Conservation (phyloP, 2,888 invertebrate genomes). For the Oxycera nigricornis region DNA sequence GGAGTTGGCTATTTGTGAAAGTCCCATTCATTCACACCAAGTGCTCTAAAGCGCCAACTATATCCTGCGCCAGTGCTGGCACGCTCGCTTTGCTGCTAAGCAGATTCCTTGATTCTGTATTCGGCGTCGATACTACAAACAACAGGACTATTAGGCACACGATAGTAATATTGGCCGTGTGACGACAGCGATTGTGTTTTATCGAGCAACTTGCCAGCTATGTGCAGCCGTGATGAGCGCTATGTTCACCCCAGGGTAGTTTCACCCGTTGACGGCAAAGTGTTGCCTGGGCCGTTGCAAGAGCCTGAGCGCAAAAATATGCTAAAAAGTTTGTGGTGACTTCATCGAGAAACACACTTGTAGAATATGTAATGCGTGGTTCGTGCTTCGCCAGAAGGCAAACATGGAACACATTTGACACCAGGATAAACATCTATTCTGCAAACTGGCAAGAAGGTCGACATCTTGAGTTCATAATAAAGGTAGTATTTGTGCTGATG, state of each 20-base stretch:
- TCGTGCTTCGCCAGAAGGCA: too few species aligned
- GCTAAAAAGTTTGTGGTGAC: neutral
- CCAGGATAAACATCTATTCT: too few species aligned
- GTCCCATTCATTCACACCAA: constrained; percentile 43
- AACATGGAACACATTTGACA: too few species aligned
- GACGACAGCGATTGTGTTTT: constrained; percentile 36
- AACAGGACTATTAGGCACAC: constrained; percentile 7
- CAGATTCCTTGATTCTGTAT: constrained; percentile 6
- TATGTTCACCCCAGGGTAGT: neutral
- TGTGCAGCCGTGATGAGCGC: constrained; percentile 4
- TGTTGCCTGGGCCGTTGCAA: neutral
- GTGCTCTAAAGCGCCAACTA: neutral
- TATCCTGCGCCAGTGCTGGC: neutral
- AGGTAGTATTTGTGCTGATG: too few species aligned
- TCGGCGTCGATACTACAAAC: constrained; percentile 14
- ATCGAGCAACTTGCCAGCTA: constrained; percentile 17
- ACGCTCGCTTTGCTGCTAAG: neutral
- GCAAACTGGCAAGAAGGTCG: too few species aligned
- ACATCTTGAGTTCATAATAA: too few species aligned
- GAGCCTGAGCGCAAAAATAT: neutral
- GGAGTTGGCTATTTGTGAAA: constrained; percentile 39
- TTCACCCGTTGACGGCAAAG: neutral
- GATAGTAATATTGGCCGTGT: constrained; percentile 45
- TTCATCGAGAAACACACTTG: neutral
- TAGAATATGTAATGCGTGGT: neutral